Evolutionary conservation across 37 sponge, comb jelly and placozoan genomes (phyloP).

Genomic region (Chondrilla cf. caribensis): DNA sequence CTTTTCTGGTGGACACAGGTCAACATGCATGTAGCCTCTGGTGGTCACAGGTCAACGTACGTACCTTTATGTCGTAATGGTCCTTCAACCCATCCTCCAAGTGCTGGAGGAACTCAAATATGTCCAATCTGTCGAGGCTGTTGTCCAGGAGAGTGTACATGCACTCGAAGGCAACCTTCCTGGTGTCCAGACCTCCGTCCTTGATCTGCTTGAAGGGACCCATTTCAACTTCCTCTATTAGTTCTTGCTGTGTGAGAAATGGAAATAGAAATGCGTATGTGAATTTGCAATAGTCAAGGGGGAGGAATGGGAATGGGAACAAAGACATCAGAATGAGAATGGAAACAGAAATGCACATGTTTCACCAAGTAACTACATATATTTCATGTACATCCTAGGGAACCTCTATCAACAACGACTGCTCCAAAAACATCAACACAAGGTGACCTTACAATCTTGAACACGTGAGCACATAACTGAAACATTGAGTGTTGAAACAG

Average conservation of each 20-base stretch:
- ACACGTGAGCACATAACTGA: no score
- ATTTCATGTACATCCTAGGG: no score
- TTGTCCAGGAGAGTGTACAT: conserved; percentile 99
- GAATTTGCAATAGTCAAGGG: not conserved
- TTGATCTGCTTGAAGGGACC: conserved; percentile 99
- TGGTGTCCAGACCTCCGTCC: conserved; percentile 95
- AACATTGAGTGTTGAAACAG: no score
- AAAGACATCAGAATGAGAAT: no score
- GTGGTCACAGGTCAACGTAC: no score
- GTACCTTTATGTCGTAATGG: conserved; percentile 96
- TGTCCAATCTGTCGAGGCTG: conserved; percentile 89
- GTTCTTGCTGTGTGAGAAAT: conserved; percentile 86
- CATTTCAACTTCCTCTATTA: conserved; percentile 98
- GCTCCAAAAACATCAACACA: no score
- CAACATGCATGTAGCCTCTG: no score
- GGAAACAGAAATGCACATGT: not conserved
- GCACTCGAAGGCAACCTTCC: conserved; percentile 98
- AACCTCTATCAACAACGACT: no score
- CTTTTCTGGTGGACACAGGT: not conserved
- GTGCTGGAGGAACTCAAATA: conserved; percentile 94
- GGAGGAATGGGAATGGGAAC: no score
- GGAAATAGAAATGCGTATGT: not conserved
- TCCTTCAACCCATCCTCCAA: conserved; percentile 95
- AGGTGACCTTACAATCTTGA: no score
- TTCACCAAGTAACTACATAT: no score